phyloP scores from a whole-genome alignment of 1,140 invertebrate species.

The Atta cephalotes region DNA sequence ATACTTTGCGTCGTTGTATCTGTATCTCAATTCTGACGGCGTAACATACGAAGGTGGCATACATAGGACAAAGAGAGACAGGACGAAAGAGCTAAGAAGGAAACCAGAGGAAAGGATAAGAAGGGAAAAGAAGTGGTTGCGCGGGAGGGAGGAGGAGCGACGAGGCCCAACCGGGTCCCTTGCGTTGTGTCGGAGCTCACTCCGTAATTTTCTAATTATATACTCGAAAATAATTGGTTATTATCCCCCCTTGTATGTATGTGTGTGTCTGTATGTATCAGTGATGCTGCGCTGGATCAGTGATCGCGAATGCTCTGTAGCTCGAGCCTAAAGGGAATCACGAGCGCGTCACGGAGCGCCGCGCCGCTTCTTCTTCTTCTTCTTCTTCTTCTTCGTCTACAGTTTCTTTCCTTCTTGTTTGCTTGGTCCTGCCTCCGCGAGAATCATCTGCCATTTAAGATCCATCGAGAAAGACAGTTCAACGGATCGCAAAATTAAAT shows the following conservation, averaged over 20 bases:
- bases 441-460: constrained; percentile 60
- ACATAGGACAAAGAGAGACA: constrained; percentile 76
- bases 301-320: constrained; percentile 68
- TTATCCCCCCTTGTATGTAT: constrained; percentile 77
- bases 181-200: constrained; percentile 80
- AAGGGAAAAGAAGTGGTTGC: constrained; percentile 34
- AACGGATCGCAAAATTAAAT: constrained; percentile 6
- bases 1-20: constrained; percentile 83
- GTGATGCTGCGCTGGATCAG: constrained; percentile 75
- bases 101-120: constrained; percentile 51
- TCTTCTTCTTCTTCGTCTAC: neutral
- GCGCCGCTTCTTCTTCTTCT: neutral
- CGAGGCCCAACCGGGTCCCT: constrained; percentile 71
- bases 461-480: constrained; percentile 33
- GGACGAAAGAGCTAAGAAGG: constrained; percentile 66
- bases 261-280: constrained; percentile 64
- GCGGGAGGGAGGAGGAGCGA: constrained; percentile 53
- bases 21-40: constrained; percentile 84
- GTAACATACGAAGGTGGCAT: constrained; percentile 70
- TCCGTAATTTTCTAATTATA: constrained; percentile 86
- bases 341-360: constrained; percentile 75
- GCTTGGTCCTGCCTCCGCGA: constrained; percentile 13
- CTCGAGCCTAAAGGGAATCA: constrained; percentile 82
- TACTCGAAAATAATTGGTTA: constrained; percentile 86
- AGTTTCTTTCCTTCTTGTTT: neutral